Evolutionary conservation across 1,140 invertebrate genomes (phyloP).

Genomic region (Sitobion miscanthi): DNA sequence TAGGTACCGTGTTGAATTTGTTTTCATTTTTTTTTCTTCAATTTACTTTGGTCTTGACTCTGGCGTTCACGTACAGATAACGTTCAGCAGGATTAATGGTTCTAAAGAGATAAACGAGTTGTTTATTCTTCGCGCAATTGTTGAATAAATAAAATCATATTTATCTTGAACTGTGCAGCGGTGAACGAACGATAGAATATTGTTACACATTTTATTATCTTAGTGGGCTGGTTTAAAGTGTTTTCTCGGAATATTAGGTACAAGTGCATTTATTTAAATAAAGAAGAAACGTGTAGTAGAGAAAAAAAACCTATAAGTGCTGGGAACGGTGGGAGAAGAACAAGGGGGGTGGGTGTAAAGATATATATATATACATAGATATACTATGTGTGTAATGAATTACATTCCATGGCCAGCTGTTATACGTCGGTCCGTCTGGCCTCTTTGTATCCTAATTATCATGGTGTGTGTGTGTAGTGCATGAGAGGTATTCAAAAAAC

Average conservation of each 20-base stretch:
- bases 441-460: constrained; percentile 36
- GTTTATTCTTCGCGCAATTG: constrained; percentile 51
- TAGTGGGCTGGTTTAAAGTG: constrained; percentile 32
- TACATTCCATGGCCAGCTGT: constrained; percentile 32
- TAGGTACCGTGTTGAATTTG: neutral
- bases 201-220: constrained; percentile 26
- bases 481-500: constrained; percentile 6
- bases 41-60: constrained; percentile 18
- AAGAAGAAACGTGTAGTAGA: neutral
- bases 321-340: neutral
- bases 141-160: constrained; percentile 54
- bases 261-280: constrained; percentile 11
- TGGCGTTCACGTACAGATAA: constrained; percentile 11
- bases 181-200: neutral
- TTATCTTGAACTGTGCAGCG: constrained; percentile 16
- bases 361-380: neutral
- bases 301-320: neutral
- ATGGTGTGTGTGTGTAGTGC: neutral
- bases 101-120: constrained; percentile 47
- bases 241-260: constrained; percentile 38
- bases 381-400: constrained; percentile 23
- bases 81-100: constrained; percentile 43
- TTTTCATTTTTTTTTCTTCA: constrained; percentile 26
- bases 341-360: neutral
- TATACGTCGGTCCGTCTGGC: neutral